Conservation (phyloP, 2,888 invertebrate genomes). For the Drosophila mimica region DNA sequence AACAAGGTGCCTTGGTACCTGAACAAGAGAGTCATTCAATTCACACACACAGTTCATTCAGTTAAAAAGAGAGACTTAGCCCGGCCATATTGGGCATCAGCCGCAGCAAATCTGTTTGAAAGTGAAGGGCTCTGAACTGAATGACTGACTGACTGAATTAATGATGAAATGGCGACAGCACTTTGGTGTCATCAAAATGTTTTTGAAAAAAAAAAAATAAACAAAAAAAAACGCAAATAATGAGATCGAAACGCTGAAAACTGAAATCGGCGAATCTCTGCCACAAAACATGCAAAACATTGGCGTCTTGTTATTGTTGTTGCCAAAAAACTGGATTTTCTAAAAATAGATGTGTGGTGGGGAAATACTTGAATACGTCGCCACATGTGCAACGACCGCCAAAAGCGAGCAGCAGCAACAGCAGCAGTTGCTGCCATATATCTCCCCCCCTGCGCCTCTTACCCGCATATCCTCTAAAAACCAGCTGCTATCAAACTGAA, state of each 20-base stretch:
- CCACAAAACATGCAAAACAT: conserved; percentile 64
- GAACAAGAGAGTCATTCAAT: conserved; percentile 30
- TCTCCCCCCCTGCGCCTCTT: neutral
- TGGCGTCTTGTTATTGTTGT: conserved; percentile 37
- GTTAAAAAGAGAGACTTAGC: conserved; percentile 32
- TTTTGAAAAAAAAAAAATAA: neutral
- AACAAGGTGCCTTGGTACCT: conserved; percentile 15
- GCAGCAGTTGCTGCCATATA: neutral
- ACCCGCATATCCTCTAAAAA: neutral
- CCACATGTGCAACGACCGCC: conserved; percentile 80
- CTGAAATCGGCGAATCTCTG: conserved; percentile 24
- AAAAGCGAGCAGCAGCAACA: conserved; percentile 49
- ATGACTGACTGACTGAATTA: conserved; percentile 26
- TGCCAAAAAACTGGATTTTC: conserved; percentile 84
- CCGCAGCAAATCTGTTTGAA: conserved; percentile 50
- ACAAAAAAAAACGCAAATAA: neutral
- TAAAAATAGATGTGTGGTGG: conserved; percentile 82
- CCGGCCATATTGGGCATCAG: conserved; percentile 46
- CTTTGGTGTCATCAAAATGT: neutral
- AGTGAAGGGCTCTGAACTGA: conserved; percentile 67
- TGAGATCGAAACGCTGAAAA: conserved; percentile 11
- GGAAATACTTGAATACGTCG: conserved; percentile 81
- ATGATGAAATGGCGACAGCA: conserved; percentile 17
- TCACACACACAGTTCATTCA: conserved; percentile 33
- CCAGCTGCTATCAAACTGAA: conserved; percentile 13